Percentiles rank a stretch among this genome's conserved stretches.
These are phyloP conservation scores for Shinisaurus crocodilurus DNA, from an alignment of 2,113 vertebrate species.

Conservation along the genomic window DNA sequence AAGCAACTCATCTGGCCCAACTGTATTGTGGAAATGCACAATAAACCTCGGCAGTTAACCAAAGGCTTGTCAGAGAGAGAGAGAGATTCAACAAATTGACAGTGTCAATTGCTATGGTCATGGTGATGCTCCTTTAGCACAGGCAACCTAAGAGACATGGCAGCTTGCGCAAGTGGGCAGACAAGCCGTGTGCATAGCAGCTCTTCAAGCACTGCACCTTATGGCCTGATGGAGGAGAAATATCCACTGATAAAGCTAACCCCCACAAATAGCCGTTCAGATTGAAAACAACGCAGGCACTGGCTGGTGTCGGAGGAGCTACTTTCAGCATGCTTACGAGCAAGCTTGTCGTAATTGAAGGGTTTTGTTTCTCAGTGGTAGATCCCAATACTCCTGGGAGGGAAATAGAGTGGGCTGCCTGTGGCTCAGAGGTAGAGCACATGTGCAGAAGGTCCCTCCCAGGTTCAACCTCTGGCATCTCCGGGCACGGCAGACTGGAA, in stretches of 20 bases:
- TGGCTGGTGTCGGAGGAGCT: not conserved
- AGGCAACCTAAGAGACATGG: not conserved
- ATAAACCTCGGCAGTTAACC: slow-evolving; percentile 3
- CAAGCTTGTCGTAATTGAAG: not conserved
- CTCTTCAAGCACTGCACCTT: not conserved
- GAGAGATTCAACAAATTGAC: not conserved
- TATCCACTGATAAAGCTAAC: not conserved
- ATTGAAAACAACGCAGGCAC: not conserved
- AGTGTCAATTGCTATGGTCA: not conserved
- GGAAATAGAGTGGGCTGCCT: not conserved
- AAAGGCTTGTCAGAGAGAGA: slow-evolving; percentile 6
- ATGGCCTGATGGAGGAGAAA: not conserved
- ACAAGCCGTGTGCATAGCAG: fast-evolving
- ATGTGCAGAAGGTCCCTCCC: not conserved
- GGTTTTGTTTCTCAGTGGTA: not conserved
- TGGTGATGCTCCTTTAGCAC: slow-evolving; percentile 1
- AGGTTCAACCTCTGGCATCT: not conserved
- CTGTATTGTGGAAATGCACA: slow-evolving; percentile 7
- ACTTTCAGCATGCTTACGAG: not conserved
- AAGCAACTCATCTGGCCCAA: slow-evolving; percentile 39
- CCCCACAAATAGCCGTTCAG: not conserved
- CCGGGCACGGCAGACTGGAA: too few species aligned
- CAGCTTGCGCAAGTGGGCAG: not conserved
- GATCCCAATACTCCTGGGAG: too few species aligned
- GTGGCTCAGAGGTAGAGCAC: not conserved